These are phyloP conservation scores for Martes martes DNA, from an alignment of 2,113 vertebrate species.

Conservation along the genomic window DNA sequence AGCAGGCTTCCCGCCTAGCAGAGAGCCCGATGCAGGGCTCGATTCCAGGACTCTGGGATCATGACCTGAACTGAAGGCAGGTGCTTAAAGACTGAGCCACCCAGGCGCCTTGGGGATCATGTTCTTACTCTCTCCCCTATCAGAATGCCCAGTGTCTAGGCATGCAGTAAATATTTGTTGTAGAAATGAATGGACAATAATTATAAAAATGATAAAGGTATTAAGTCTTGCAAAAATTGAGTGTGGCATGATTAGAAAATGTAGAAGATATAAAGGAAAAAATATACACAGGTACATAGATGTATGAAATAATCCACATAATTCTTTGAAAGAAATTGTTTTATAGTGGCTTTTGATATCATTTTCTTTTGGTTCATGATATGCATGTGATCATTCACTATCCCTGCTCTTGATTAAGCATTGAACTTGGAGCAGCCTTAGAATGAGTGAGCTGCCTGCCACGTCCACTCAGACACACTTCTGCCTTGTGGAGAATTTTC, in stretches of 20 bases:
- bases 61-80: too few species aligned
- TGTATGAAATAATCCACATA: not conserved
- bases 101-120: not conserved
- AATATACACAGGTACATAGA: not conserved
- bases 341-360: not conserved
- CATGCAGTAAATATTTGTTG: not conserved
- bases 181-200: not conserved
- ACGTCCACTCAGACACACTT: not conserved
- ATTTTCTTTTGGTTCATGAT: not conserved
- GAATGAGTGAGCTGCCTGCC: not conserved
- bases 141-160: not conserved
- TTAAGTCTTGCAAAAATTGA: not conserved
- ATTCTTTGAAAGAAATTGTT: not conserved
- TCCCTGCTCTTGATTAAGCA: not conserved
- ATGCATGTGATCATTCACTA: not conserved
- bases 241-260: not conserved
- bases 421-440: not conserved
- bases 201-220: not conserved
- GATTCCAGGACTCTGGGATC: too few species aligned
- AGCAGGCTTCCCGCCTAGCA: too few species aligned
- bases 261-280: not conserved
- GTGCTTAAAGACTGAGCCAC: too few species aligned
- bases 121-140: not conserved
- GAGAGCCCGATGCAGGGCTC: too few species aligned
- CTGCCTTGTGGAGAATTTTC: not conserved